Conservation (phyloP, 1,140 invertebrate species). For the Drosophila kurseongensis region DNA sequence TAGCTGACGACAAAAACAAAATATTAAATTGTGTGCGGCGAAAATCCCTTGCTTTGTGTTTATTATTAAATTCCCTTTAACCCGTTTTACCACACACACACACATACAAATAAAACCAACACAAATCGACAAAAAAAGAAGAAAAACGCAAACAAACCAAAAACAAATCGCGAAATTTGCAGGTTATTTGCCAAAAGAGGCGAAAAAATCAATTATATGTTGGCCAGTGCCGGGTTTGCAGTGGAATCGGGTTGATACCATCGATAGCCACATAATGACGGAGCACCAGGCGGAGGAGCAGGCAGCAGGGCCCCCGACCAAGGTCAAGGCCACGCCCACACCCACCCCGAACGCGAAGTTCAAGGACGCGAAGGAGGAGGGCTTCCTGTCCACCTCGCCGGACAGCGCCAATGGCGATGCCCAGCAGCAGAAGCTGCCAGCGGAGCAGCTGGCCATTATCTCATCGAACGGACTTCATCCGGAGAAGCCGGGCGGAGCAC, state of each 20-base stretch:
- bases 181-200: constrained; percentile 21
- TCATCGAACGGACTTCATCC: constrained; percentile 1
- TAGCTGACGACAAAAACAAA: constrained; percentile 50
- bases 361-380: constrained; percentile 65
- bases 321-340: constrained; percentile 19
- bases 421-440: constrained; percentile 34
- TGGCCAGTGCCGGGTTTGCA: constrained; percentile 22
- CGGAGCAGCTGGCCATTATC: constrained; percentile 5
- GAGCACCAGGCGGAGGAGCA: constrained; percentile 37
- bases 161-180: constrained; percentile 35
- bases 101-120: background rate
- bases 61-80: constrained; percentile 25
- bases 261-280: constrained; percentile 35
- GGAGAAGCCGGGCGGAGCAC: background rate
- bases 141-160: constrained; percentile 5
- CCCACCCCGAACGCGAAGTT: constrained; percentile 44
- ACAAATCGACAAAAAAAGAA: constrained; percentile 1
- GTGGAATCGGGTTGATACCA: constrained; percentile 17
- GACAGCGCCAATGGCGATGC: constrained; percentile 80
- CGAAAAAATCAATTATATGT: constrained; percentile 51
- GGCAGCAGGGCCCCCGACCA: constrained; percentile 10
- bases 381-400: constrained; percentile 80
- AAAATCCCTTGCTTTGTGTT: constrained; percentile 24
- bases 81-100: constrained; percentile 7
- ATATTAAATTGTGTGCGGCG: constrained; percentile 26